A percentile compares a stretch with the other conserved stretches of the same genome.
Evolutionary conservation across 2,888 invertebrate genomes (phyloP).

Genomic region (Hypercompe scribonia): DNA sequence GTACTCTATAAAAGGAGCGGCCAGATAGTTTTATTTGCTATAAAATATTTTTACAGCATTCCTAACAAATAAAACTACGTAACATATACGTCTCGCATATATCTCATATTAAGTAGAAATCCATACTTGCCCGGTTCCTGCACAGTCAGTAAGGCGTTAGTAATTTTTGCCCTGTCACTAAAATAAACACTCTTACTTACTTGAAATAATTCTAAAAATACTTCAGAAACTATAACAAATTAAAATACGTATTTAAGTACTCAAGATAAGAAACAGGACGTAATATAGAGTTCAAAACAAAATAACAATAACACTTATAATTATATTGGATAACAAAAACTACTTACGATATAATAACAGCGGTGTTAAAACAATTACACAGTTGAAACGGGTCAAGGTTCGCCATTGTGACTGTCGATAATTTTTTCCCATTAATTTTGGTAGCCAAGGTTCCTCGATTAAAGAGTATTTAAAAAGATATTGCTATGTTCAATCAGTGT

Average conservation of each 20-base stretch:
- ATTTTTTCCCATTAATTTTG: slow-evolving; percentile 61
- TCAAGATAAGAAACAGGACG: neutral
- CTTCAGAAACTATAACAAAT: neutral
- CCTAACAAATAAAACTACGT: neutral
- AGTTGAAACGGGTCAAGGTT: slow-evolving; percentile 60
- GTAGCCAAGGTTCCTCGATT: slow-evolving; percentile 52
- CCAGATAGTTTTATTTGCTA: neutral
- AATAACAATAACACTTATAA: slow-evolving; percentile 11
- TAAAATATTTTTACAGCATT: neutral
- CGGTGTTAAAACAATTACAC: slow-evolving; percentile 55
- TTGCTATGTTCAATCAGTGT: slow-evolving; percentile 41
- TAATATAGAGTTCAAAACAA: neutral
- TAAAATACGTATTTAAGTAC: neutral
- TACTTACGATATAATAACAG: slow-evolving; percentile 32
- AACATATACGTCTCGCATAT: neutral
- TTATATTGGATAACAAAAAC: slow-evolving; percentile 18
- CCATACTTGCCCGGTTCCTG: too few relatives aligned
- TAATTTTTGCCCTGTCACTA: too few relatives aligned
- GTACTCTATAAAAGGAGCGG: neutral
- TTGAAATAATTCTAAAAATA: neutral
- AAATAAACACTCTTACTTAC: too few relatives aligned
- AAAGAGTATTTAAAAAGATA: slow-evolving; percentile 59
- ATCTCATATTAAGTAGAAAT: neutral
- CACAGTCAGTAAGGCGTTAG: too few relatives aligned
- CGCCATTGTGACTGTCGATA: slow-evolving; percentile 56